Percentiles rank a stretch among this genome's conserved stretches.
These are phyloP conservation scores for Cheilosia soror DNA, from an alignment of 2,888 invertebrate genomes.

Conservation along the genomic window DNA sequence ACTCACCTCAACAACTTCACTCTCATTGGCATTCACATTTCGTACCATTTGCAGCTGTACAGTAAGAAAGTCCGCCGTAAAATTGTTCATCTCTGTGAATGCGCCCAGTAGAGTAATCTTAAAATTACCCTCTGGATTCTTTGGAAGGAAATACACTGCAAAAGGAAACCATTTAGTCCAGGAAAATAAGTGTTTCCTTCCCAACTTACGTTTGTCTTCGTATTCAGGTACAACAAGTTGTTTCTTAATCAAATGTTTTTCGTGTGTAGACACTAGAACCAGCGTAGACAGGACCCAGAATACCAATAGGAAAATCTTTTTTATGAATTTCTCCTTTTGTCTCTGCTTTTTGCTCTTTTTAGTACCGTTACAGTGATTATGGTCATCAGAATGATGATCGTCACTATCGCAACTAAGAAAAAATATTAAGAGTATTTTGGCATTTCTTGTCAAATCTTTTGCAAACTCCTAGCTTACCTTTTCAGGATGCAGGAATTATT, in stretches of 20 bases:
- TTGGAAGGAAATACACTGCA: conserved; percentile 77
- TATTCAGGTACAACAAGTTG: conserved; percentile 81
- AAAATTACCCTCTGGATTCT: conserved; percentile 81
- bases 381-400: conserved; percentile 78
- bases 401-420: conserved; percentile 80
- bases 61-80: conserved; percentile 78
- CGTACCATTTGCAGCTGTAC: conserved; percentile 80
- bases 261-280: conserved; percentile 80
- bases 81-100: conserved; percentile 77
- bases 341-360: conserved; percentile 78
- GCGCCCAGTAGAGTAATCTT: conserved; percentile 79
- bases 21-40: conserved; percentile 73
- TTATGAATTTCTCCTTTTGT: conserved; percentile 78
- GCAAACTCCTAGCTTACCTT: conserved; percentile 44
- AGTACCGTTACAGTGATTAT: conserved; percentile 76
- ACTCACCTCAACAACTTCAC: conserved; percentile 77
- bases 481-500: conserved; percentile 55
- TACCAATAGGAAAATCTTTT: conserved; percentile 79
- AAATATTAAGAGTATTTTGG: background rate
- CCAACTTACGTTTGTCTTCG: conserved; percentile 79
- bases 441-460: background rate
- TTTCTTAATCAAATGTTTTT: conserved; percentile 81
- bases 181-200: background rate
- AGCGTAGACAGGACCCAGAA: conserved; percentile 81
- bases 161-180: conserved; percentile 11